phyloP scores from a whole-genome alignment of 2,797 vertebrate genomes.

The Coregonus ussuriensis region DNA sequence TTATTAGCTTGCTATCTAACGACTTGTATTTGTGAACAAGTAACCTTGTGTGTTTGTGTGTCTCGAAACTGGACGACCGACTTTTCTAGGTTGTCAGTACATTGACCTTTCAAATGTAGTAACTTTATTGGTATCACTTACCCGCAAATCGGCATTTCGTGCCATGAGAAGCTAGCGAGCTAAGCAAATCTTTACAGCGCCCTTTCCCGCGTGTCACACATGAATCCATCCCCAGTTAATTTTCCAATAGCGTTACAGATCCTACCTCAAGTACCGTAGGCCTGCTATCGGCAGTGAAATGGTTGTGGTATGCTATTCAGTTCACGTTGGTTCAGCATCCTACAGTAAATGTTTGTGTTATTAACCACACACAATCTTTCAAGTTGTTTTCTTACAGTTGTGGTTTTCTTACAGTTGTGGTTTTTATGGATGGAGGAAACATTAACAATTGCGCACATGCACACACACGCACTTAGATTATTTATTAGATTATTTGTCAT shows the following conservation, averaged over 20 bases:
- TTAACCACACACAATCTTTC: no score
- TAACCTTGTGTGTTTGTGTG: neutral
- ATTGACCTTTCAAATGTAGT: neutral
- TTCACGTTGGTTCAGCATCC: neutral
- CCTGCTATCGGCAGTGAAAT: neutral
- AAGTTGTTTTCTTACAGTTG: no score
- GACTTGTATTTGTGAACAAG: neutral
- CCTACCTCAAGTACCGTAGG: neutral
- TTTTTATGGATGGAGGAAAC: no score
- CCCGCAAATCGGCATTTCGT: constrained; percentile 27
- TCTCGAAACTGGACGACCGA: neutral
- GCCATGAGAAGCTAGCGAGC: constrained; percentile 32
- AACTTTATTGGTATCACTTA: constrained; percentile 8
- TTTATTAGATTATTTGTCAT: no score
- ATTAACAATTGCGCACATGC: no score
- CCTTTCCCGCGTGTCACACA: constrained; percentile 37
- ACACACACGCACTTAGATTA: no score
- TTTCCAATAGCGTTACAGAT: neutral
- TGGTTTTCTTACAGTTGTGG: no score
- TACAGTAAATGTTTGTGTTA: no score
- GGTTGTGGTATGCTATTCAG: neutral
- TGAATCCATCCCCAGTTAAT: constrained; percentile 24
- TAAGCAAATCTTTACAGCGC: constrained; percentile 23
- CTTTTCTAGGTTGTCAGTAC: neutral
- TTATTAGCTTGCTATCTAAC: neutral